Evolutionary conservation across 2,888 invertebrate species (phyloP), one percentile per base, ranked within the genome.

Genomic region (Neoaliturus tenellus): DNA sequence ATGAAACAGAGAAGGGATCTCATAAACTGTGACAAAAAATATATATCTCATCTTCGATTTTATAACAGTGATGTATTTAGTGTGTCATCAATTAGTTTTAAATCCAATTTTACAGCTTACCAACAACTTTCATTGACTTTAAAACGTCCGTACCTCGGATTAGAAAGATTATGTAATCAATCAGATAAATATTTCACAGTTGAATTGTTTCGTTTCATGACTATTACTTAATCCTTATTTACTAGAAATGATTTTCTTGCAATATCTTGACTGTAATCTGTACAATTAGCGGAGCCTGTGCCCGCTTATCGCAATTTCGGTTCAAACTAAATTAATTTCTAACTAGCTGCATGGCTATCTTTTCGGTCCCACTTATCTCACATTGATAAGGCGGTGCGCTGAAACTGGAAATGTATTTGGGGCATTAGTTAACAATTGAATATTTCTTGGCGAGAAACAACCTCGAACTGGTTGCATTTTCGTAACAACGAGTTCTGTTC

Each of bases 311-410:
- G 6, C 23, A 1, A 3, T 10, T 20, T 71, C 31, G 39, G 23
- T 41, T 71, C 71, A 71, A 71, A 71, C 71, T 41, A 71, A 71
- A 71, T 71, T 71, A 71, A 71, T 71, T 71, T 14, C 71, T 69
- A 71, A 71, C 71, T 71, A 71, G 71, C 41, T 71, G 20, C 14
- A 12, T n/a, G 67, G 31, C 67, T 67, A 67, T 67, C 67, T 31
- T 28, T 58, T 67, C 31, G 28, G 2, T n/a, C n/a, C 67, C 17
- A 10, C 67, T 67, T 67, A 67, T 67, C 67, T 67, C 67, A 12
- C 10, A 44, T 14, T 44, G 44, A 44, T 44, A 44, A 44, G 12
- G 44, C 12, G 44, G 2, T 6, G 2, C 17, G 44, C 44, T 44
- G 44, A 44, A 44, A 44, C 35, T 44, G 44, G 44, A 44, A 44